Base-by-base conservation (phyloP, 2,888 invertebrate species). In the Germaria angustata region DNA sequence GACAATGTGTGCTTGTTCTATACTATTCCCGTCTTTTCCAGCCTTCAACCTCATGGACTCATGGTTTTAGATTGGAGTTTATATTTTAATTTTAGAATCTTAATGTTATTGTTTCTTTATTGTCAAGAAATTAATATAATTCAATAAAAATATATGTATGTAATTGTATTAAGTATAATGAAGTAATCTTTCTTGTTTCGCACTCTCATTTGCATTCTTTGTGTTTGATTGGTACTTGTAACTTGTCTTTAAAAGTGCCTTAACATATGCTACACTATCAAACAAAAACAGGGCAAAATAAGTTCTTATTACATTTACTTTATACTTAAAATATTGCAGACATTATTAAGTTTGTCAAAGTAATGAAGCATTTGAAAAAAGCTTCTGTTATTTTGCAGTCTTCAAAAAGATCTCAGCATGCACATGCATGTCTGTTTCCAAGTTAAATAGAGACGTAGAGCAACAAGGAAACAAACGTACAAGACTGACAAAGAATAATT, bases 281-380 rank as follows among this genome's bases (percentile, higher is more conserved):
- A 36, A 20, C 2, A 28, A n/a, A 22, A 63, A 36, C n/a, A n/a
- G n/a, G n/a, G n/a, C n/a, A n/a, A n/a, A n/a, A n/a, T n/a, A n/a
- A n/a, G n/a, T n/a, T n/a, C n/a, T n/a, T n/a, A n/a, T n/a, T n/a
- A n/a, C n/a, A n/a, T n/a, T n/a, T n/a, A n/a, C n/a, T n/a, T 51
- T 69, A 36, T 44, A 32, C 34, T 39, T 15, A 69, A 63, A 63
- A 61, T 61, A 32, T 36, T 61, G 44, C 24, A 69, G 51, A 61
- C 24, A 69, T 53, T 78, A 68, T 76, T 59, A 76, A 65, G 51
- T 68, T 76, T 68, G 39, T n/a, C 24, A 24, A 73, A 73, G 73
- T 73, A 73, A 63, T 73, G 63, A 63, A 73, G 73, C 73, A 73
- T 73, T 39, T 20, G 20, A 5, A 41, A 55, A 41, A 55, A 41